Conservation (phyloP, 2,888 invertebrate genomes). For the Xylota sylvarum region DNA sequence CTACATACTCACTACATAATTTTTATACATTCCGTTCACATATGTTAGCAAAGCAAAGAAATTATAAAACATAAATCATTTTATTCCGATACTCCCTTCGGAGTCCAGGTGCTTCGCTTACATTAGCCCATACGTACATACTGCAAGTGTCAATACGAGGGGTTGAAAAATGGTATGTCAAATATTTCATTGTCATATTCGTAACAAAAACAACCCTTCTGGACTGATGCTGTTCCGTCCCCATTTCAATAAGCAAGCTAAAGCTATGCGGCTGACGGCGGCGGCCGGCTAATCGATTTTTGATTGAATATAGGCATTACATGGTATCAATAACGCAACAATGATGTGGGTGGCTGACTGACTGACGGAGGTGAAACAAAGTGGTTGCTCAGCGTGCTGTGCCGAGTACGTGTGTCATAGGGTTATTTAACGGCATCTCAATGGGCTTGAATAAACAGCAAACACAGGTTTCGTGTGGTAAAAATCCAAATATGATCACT, state of each 20-base stretch:
- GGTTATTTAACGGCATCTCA: slow-evolving; percentile 75
- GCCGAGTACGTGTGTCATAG: slow-evolving; percentile 68
- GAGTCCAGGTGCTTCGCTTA: slow-evolving; percentile 67
- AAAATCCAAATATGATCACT: slow-evolving; percentile 85
- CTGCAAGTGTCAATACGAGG: slow-evolving; percentile 63
- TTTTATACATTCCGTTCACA: slow-evolving; percentile 18
- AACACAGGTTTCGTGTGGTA: slow-evolving; percentile 80
- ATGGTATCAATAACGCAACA: slow-evolving; percentile 76
- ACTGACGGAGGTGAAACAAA: slow-evolving; percentile 61
- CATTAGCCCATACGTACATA: slow-evolving; percentile 22
- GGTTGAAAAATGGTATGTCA: slow-evolving; percentile 51
- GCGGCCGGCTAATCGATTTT: slow-evolving; percentile 84
- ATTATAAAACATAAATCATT: slow-evolving; percentile 69
- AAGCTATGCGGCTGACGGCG: slow-evolving; percentile 24
- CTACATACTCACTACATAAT: no score
- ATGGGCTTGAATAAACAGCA: slow-evolving; percentile 76
- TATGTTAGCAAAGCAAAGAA: slow-evolving; percentile 25
- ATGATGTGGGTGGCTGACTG: slow-evolving; percentile 67
- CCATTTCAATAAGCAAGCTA: slow-evolving; percentile 32
- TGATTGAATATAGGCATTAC: slow-evolving; percentile 83
- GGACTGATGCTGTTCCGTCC: slow-evolving; percentile 25
- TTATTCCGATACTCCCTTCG: not conserved
- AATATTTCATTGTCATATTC: slow-evolving; percentile 65
- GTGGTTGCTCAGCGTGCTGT: slow-evolving; percentile 57
- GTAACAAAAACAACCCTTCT: slow-evolving; percentile 69